Base-by-base conservation (phyloP, 2,797 vertebrate genomes). In the Clamator glandarius region DNA sequence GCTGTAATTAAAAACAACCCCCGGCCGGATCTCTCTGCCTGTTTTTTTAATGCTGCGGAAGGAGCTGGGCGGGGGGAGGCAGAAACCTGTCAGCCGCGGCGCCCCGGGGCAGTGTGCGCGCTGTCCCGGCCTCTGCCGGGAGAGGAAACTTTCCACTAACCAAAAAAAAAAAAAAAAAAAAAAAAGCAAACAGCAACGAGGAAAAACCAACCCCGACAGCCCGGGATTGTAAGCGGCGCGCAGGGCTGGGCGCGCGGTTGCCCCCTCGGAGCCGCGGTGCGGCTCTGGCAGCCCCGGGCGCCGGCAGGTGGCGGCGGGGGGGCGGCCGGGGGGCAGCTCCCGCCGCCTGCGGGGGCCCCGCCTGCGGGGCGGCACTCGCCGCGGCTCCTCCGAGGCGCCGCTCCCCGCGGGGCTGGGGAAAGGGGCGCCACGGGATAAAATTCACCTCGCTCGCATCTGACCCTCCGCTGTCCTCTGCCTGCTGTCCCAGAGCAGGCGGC, bases 81-180 rank as follows among this genome's bases (percentile, higher is more conserved):
- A 74, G 67, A 91, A 79, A 86, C 72, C 84, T 92, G 92, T 90
- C 73, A 81, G 41, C 64, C 29, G 64, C 68, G 33, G 90, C 61
- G 86, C 92, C 89, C 86, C 39, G 55, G 69, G 87, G 77, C 93
- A 52, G 35, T 52, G 51, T 26, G 29, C 42, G 21, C 29, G 10
- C 33, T 36, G 69, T 92, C 61, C 84, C 18, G 46, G 70, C 50
- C 75, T 64, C 76, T 42, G 62, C 91, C 20, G 85, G 61, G 39
- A 83, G 44, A 86, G 74, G 19, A 77, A 97, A 96, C 61, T 94
- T 96, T 95, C 93, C 94, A 91, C 72, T 74, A 1, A 39, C 11
- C 33, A 42, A 63, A 41, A 68, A 48, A 24, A 76, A 39, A 72
- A 29, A 25, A 35, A n/a, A 9, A 58, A 24, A 46, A 66, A 72